Evolutionary conservation across 2,888 invertebrate genomes (phyloP), one percentile per base, ranked within the genome.

Genomic region (Perizoma affinitatum): DNA sequence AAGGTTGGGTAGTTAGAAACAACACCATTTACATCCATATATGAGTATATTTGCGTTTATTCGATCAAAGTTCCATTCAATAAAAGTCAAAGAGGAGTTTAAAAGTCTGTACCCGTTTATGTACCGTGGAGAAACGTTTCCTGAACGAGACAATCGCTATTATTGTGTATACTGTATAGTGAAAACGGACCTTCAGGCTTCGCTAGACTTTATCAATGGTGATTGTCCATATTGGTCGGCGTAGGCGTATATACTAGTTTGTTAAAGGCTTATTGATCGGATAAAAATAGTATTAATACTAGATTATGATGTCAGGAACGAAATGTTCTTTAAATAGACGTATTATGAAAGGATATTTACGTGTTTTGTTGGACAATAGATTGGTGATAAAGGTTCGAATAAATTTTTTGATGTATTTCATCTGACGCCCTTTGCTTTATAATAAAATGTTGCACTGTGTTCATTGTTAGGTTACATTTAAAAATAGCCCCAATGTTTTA

Each of bases 171-270:
- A 66, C 68, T 71, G 68, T 63, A 72, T 82, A 80, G 87, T 87
- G 90, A 86, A 88, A 89, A 86, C 79, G 77, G 76, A 84, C 91
- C 92, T 91, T 91, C 91, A 90, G 84, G 91, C 87, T 85, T 78
- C 78, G 80, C 69, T 89, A 88, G 75, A 69, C 85, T 79, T 77
- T 78, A 82, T 90, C 88, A 90, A 90, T 90, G 78, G 89, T 83
- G 73, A 90, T 90, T 90, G 90, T 89, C 78, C 72, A 74, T 76
- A 75, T 74, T 76, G 76, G 79, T 70, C 70, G 69, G 76, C 69
- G 79, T 78, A 73, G 77, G 74, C 63, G 73, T 58, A 47, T 58
- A 56, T 63, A 61, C 57, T 60, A 40, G 43, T 43, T 58, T 52
- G 22, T 34, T 5, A 56, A 57, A 50, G 44, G 34, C 48, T 42